Evolutionary conservation across 2,888 invertebrate species (phyloP), one percentile per base, ranked within the genome.

Genomic region (Dioctria rufipes): DNA sequence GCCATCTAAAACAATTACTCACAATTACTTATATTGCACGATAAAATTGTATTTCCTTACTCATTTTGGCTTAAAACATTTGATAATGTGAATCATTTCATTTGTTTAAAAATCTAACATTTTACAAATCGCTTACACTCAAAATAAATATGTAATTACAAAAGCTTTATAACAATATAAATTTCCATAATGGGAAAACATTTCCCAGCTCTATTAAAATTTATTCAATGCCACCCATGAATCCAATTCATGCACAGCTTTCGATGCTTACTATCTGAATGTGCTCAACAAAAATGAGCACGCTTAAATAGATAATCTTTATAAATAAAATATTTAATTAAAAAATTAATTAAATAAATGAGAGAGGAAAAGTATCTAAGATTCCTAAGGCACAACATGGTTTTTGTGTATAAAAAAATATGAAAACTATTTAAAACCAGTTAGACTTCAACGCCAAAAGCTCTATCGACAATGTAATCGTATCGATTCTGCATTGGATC

Each of bases 401-500:
- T 63, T 5, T 39, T 42, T 40, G 43, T 40, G 25, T 58, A 66
- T 61, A 69, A 40, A 66, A n/a, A n/a, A 40, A 4, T 4, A 13
- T 39, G 40, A 42, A 54, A 58, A 60, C 58, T 61, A 58, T 5
- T 25, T 80, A 9, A 63, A 61, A n/a, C 54, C 25, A 13, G 37
- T 58, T 85, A 96, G 87, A 96, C 95, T 90, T 95, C 95, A 85
- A 96, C 96, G 86, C 96, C 95, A 86, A 95, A 91, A 82, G 93
- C 94, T 88, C 95, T 92, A 90, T 95, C 95, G 84, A 96, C 94
- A 84, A 95, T 94, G 89, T 95, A 95, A 84, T 95, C 94, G 89
- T 93, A 95, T 88, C 93, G 93, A 69, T 67, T 71, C 37, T 71
- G 67, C 90, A 89, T 84, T 89, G 89, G 88, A 89, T 90, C 90